Evolutionary conservation across 2,797 vertebrate genomes (phyloP).

Genomic region (Cyclura pinguis): DNA sequence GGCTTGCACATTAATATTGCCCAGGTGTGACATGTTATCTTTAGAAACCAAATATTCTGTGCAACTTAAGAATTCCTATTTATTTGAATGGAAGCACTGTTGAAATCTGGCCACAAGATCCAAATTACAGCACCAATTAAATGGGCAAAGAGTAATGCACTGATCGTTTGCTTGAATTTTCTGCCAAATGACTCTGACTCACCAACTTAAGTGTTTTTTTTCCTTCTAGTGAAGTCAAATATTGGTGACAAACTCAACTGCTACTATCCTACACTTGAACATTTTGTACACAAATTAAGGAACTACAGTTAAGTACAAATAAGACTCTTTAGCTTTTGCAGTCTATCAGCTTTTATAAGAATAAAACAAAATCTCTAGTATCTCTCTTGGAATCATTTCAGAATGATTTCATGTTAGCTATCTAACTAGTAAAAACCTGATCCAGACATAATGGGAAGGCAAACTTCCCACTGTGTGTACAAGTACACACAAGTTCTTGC

Average conservation of each 20-base stretch:
- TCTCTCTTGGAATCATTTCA: not conserved
- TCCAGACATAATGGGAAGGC: not conserved
- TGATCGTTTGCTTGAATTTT: slow-evolving; percentile 24
- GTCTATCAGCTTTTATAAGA: not conserved
- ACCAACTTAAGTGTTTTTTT: not conserved
- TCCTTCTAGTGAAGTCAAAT: not conserved
- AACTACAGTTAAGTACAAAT: slow-evolving; percentile 31
- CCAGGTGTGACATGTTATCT: slow-evolving; percentile 6
- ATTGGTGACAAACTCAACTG: not conserved
- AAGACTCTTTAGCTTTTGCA: not conserved
- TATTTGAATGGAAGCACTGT: slow-evolving; percentile 5
- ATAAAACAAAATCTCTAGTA: not conserved
- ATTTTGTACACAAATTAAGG: not conserved
- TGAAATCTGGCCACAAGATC: not conserved
- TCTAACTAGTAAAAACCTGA: not conserved
- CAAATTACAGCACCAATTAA: not conserved
- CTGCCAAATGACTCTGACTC: not conserved
- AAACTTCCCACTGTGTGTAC: not conserved
- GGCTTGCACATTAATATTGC: not conserved
- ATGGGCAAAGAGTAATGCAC: not conserved
- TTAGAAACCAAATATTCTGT: slow-evolving; percentile 24
- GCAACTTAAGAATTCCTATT: slow-evolving; percentile 13
- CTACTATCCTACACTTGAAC: not conserved
- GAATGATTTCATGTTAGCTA: not conserved
- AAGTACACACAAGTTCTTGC: not conserved